Percentiles rank a stretch among this genome's conserved stretches.
These are phyloP conservation scores for Gymnothorax reevesii DNA, from an alignment of 2,797 vertebrate species.

Conservation along the genomic window DNA sequence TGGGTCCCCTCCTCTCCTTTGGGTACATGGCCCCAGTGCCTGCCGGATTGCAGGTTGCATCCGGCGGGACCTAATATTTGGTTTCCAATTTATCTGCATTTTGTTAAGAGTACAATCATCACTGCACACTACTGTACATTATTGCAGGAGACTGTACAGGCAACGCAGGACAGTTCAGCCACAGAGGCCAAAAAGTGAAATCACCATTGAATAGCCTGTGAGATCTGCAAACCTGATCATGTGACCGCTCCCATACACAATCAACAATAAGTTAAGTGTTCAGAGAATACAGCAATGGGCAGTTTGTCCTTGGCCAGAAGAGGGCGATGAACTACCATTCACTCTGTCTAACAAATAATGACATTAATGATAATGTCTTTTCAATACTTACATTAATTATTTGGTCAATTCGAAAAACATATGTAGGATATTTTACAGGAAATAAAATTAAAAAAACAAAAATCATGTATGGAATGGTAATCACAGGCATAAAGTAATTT, in stretches of 20 bases:
- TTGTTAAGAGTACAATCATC: no score
- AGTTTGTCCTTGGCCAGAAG: conserved; percentile 8
- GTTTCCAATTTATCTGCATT: no score
- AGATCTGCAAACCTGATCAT: background rate
- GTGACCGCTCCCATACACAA: background rate
- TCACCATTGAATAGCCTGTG: background rate
- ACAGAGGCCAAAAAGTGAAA: background rate
- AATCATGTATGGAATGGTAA: background rate
- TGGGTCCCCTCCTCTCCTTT: no score
- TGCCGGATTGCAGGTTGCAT: no score
- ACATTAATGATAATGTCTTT: background rate
- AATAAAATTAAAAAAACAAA: no score
- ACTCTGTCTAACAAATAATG: background rate
- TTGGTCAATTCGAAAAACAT: background rate
- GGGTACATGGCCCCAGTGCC: no score
- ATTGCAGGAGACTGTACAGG: background rate
- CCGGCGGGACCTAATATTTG: no score
- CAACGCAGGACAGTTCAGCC: background rate
- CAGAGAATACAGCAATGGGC: background rate
- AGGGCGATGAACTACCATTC: background rate
- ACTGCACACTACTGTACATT: no score
- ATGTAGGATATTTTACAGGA: background rate
- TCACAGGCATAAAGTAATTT: background rate
- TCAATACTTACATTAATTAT: background rate
- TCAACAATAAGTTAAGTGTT: background rate